Percentiles rank a stretch among this genome's conserved stretches.
Evolutionary conservation across 2,113 vertebrate species (phyloP).

Genomic region (Antigone vipio): DNA sequence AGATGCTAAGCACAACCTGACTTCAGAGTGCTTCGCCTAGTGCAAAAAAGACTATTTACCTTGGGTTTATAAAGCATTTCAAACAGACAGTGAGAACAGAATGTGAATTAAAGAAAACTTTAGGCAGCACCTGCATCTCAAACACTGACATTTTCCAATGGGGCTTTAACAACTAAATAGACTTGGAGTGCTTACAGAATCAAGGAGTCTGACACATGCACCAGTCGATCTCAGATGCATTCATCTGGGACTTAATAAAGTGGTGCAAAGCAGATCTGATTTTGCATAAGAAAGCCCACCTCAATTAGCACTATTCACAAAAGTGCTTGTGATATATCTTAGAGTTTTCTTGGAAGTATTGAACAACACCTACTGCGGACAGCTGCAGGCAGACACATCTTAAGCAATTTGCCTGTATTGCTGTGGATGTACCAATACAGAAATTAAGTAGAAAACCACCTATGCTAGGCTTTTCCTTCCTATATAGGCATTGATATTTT

Average conservation of each 20-base stretch:
- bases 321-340: background rate
- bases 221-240: background rate
- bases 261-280: background rate
- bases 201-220: background rate
- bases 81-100: background rate
- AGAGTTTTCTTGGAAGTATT: background rate
- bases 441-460: background rate
- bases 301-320: constrained; percentile 16
- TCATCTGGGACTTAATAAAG: background rate
- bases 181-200: background rate
- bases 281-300: constrained; percentile 41
- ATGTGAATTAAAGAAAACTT: background rate
- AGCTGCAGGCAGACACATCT: background rate
- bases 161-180: background rate
- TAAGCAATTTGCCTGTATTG: background rate
- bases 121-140: constrained; percentile 34
- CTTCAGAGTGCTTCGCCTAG: background rate
- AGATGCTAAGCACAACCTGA: background rate
- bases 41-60: background rate
- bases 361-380: background rate
- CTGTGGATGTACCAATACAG: background rate
- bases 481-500: background rate
- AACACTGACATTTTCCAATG: background rate
- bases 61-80: background rate
- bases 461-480: background rate